Evolutionary conservation across 2,888 invertebrate genomes (phyloP), one percentile per base, ranked within the genome.

Genomic region (Leptinotarsa juncta): DNA sequence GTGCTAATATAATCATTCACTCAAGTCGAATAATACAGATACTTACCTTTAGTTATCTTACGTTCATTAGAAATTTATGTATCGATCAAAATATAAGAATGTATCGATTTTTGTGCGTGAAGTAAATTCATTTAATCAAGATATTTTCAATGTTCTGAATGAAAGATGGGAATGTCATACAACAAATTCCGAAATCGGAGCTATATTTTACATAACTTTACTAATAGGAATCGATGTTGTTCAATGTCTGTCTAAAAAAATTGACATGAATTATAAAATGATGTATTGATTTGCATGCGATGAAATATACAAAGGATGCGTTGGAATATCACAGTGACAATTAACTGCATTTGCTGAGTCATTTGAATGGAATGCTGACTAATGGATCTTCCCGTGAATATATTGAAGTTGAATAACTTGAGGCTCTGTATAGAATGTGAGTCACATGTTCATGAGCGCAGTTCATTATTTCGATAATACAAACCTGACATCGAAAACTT

Each of bases 261-360:
- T 15, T 18, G 16, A 14, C 16, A 32, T 53, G 42, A 32, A 68
- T 68, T 32, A 26, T 32, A 48, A 42, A 55, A 68, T 68, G 55
- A 68, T 55, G 18, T 53, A 68, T 68, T 55, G 18, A 68, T 55
- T 68, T 26, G 42, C 55, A 53, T 68, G 53, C 20, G 18, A n/a
- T 32, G 53, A 68, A 55, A n/a, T 18, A 55, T 32, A 26, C 32
- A 55, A 53, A 42, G 26, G 48, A 68, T 55, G 32, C 53, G 16
- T 32, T 32, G 53, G 68, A 55, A 55, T 55, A 18, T 23, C 68
- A 68, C 15, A 50, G 18, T 26, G 67, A 42, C 67, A 55, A 20
- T 26, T 68, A 55, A 42, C 32, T 32, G 55, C 55, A 18, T 32
- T 53, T n/a, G 20, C 26, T 50, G 67, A 20, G 51, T 50, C 23